Base-by-base conservation (phyloP, 2,797 vertebrate species). In the Austrolebias charrua region DNA sequence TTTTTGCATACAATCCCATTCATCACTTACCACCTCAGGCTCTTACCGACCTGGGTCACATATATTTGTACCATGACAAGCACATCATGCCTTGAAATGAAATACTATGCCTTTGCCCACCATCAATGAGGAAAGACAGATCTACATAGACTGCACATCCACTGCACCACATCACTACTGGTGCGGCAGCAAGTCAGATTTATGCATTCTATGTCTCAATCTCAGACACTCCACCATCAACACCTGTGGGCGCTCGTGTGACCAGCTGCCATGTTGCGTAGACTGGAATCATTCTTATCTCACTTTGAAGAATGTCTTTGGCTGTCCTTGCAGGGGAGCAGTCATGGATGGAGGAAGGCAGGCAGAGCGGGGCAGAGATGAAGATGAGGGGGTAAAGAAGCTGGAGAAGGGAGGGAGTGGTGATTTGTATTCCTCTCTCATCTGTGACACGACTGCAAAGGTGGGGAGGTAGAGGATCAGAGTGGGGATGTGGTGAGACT, bases 341-440 rank as follows among this genome's bases (percentile, higher is more conserved):
- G 84, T 80, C 83, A 84, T 83, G 81, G 78, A 86, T 80, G 75
- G 80, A 88, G 65, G 70, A 69, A 85, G 75, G 69, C 40, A 61
- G 63, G 73, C 38, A 61, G 63, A 72, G 60, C 63, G 65, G 46
- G 79, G 29, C 35, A 69, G 52, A 15, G 62, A 68, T 66, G 69
- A 47, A 50, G 61, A 66, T 60, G 74, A 28, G 35, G 52, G 35
- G 20, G 38, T 69, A 66, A 33, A 55, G 67, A 58, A 63, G 63
- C 20, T 66, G 54, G 51, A 65, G 68, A 78, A 66, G 71, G 69
- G 46, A 33, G 53, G 42, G 61, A 20, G 12, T 16, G 18, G 12
- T n/a, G 24, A 92, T 92, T 92, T 90, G 86, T 93, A 93, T 93
- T 93, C 92, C 63, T 82, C 71, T 85, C 91, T 90, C 83, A 82